These are phyloP conservation scores for Aleiodes testaceus DNA, from an alignment of 2,888 invertebrate genomes.

Conservation along the genomic window DNA sequence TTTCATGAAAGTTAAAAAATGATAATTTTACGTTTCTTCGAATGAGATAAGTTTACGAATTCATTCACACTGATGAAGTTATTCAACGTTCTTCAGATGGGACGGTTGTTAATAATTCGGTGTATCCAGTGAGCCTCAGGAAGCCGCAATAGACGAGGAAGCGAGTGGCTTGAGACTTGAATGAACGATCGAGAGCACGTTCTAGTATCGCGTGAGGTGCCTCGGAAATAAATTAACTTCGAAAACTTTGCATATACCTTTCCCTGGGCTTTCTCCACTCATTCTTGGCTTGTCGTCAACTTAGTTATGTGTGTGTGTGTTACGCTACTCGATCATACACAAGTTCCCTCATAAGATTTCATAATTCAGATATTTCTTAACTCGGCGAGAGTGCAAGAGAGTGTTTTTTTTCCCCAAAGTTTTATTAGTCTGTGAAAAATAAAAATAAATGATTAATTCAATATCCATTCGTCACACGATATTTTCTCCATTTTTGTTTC, in stretches of 20 bases:
- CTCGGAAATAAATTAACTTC: conserved; percentile 68
- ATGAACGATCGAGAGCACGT: conserved; percentile 60
- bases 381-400: too few species aligned
- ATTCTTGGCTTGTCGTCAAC: too few species aligned
- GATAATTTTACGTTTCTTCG: not conserved
- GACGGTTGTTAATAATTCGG: conserved; percentile 57
- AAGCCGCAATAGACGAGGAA: conserved; percentile 52
- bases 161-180: conserved; percentile 52
- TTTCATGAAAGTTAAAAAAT: not conserved
- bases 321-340: too few species aligned
- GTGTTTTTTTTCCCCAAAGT: too few species aligned
- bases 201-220: conserved; percentile 63
- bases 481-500: conserved; percentile 31
- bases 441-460: too few species aligned
- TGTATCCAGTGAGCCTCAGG: conserved; percentile 44
- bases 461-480: not conserved
- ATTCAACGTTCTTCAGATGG: conserved; percentile 46
- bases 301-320: too few species aligned
- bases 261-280: conserved; percentile 43
- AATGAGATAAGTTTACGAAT: conserved; percentile 23
- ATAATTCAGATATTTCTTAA: too few species aligned
- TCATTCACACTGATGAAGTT: conserved; percentile 46
- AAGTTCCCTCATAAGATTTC: too few species aligned
- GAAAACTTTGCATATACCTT: conserved; percentile 63
- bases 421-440: too few species aligned